A percentile compares a stretch with the other conserved stretches of the same genome.
Conservation (phyloP, 2,888 invertebrate species). For the Branchinecta sandiegonensis region DNA sequence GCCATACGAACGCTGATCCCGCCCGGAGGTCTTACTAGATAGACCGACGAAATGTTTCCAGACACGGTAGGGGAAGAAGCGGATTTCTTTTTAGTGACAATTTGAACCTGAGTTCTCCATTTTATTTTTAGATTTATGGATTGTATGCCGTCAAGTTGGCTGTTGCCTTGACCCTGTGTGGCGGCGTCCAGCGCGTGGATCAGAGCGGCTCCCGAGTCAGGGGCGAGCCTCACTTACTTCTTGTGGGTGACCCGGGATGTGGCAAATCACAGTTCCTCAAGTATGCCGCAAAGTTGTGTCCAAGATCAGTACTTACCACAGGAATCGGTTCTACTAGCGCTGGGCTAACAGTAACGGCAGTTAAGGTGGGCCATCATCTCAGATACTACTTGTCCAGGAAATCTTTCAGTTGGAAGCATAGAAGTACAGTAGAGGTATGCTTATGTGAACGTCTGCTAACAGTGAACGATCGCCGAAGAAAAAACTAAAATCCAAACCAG, state of each 20-base stretch:
- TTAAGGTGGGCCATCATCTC: constrained; percentile 44
- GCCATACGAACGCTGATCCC: too few species aligned
- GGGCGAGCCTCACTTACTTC: constrained; percentile 66
- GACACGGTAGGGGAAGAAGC: too few species aligned
- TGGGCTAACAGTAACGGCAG: constrained; percentile 72
- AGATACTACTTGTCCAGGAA: too few species aligned
- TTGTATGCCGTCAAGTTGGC: constrained; percentile 72
- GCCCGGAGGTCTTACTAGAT: too few species aligned
- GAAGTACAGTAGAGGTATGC: too few species aligned
- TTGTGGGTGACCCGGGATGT: constrained; percentile 72
- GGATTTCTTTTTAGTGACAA: neutral
- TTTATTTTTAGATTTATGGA: constrained; percentile 56
- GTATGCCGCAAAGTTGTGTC: constrained; percentile 49
- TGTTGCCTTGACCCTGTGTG: constrained; percentile 47
- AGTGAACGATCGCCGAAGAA: too few species aligned
- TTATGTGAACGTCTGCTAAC: too few species aligned
- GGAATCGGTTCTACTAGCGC: constrained; percentile 74
- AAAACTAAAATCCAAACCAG: too few species aligned
- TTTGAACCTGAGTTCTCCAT: constrained; percentile 10
- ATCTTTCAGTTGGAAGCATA: too few species aligned
- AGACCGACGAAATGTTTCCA: too few species aligned
- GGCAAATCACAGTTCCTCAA: constrained; percentile 73
- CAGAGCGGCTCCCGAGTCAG: constrained; percentile 43
- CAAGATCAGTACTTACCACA: constrained; percentile 66
- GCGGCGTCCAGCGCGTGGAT: constrained; percentile 38